Evolutionary conservation across 2,888 invertebrate genomes (phyloP), one percentile per base, ranked within the genome.

Genomic region (Nesidiocoris tenuis): DNA sequence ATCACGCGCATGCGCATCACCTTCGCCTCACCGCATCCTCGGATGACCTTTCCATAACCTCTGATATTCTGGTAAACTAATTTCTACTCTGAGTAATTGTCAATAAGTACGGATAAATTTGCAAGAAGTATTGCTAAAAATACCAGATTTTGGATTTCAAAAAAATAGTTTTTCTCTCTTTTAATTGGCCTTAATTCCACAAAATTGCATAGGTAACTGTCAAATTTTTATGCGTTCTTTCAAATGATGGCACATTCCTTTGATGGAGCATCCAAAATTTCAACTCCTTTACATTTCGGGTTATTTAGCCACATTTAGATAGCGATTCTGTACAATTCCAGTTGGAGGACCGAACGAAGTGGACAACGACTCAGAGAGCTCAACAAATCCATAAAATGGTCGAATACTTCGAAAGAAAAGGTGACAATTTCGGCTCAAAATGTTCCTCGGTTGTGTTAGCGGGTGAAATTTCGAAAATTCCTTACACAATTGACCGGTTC

Each of bases 61-160:
- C 94, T 0, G 94, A 94, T 83, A 93, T 93, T 82, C 92, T 91
- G 61, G 94, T 94, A 90, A 93, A 70, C 92, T 92, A 55, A 39
- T 39, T 7, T 39, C 39, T 39, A 39, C 39, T n/a, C n/a, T n/a
- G n/a, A n/a, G n/a, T n/a, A n/a, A n/a, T n/a, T n/a, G n/a, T n/a
- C n/a, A n/a, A n/a, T n/a, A n/a, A n/a, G n/a, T n/a, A n/a, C n/a
- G n/a, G n/a, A n/a, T n/a, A n/a, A n/a, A n/a, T n/a, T n/a, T n/a
- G n/a, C n/a, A n/a, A n/a, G n/a, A n/a, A n/a, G n/a, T n/a, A n/a
- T n/a, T n/a, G n/a, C n/a, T n/a, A n/a, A n/a, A n/a, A n/a, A n/a
- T n/a, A n/a, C n/a, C n/a, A n/a, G n/a, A n/a, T n/a, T n/a, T n/a
- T n/a, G n/a, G n/a, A n/a, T n/a, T n/a, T n/a, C n/a, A n/a, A n/a